These are phyloP conservation scores for Synchiropus splendidus DNA, from an alignment of 2,113 vertebrate genomes.

Conservation along the genomic window DNA sequence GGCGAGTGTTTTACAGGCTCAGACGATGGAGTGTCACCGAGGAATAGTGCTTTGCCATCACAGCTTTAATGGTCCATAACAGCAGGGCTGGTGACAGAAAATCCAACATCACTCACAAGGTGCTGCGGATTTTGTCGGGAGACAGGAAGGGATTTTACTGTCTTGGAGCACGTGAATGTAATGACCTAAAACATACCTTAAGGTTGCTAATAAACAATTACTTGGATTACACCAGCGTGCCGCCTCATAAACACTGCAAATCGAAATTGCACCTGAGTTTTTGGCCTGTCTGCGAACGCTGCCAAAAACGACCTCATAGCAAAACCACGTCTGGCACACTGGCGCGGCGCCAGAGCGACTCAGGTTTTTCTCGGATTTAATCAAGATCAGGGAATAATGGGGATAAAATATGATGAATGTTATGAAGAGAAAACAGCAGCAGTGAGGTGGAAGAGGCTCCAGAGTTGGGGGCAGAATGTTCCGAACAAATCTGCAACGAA, in stretches of 20 bases:
- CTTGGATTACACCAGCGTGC: conserved; percentile 47
- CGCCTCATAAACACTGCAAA: conserved; percentile 46
- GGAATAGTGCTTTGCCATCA: conserved; percentile 40
- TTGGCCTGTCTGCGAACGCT: conserved; percentile 28
- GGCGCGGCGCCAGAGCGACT: conserved; percentile 10
- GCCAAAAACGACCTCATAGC: conserved; percentile 36
- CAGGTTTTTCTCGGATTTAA: conserved; percentile 12
- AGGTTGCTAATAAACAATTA: conserved; percentile 56
- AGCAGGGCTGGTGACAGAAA: conserved; percentile 42
- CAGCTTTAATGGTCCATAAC: conserved; percentile 52
- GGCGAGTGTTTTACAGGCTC: no score
- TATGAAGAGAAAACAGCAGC: conserved; percentile 4
- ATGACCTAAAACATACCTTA: conserved; percentile 40
- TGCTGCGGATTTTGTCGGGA: conserved; percentile 34
- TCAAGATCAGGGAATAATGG: no score
- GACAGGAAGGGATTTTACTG: conserved; percentile 56
- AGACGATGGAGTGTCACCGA: conserved; percentile 46
- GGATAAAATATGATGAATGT: neutral
- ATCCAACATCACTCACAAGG: conserved; percentile 40
- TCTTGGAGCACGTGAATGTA: conserved; percentile 43
- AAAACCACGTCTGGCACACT: conserved; percentile 28
- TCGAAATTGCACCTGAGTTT: conserved; percentile 52
- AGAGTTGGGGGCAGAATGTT: conserved; percentile 6
- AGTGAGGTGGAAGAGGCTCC: no score
- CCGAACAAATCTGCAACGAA: no score